Percentiles rank a stretch among this genome's conserved stretches.
These are phyloP conservation scores for Machaerirhynchus nigripectus DNA, from an alignment of 2,113 vertebrate genomes.

Conservation along the genomic window DNA sequence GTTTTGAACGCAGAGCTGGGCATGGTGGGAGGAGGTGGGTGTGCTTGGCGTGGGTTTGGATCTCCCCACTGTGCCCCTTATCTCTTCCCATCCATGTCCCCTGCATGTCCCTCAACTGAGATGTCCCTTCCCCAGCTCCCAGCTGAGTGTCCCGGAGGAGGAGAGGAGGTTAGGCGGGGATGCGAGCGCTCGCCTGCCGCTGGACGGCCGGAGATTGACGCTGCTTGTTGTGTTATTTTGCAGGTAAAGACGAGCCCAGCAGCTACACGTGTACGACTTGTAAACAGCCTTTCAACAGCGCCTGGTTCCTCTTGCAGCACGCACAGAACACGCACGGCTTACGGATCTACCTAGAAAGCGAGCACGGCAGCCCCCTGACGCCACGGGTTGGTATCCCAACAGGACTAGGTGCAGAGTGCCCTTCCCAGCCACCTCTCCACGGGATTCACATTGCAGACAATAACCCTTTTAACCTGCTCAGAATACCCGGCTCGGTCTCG, in stretches of 20 bases:
- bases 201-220: constrained; percentile 69
- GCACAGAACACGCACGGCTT: constrained; percentile 99
- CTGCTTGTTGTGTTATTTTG: constrained; percentile 79
- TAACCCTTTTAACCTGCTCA: constrained; percentile 98
- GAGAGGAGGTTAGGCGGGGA: background rate
- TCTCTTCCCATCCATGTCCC: background rate
- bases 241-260: constrained; percentile 99
- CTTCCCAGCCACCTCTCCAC: constrained; percentile 95
- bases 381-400: constrained; percentile 96
- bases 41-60: background rate
- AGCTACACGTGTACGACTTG: constrained; percentile 99
- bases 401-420: constrained; percentile 93
- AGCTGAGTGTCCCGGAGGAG: background rate
- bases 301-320: constrained; percentile 99
- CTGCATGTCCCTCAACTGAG: background rate
- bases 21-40: background rate
- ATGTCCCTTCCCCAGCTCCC: background rate
- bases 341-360: constrained; percentile 99
- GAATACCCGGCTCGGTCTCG: constrained; percentile 95
- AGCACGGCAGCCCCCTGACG: constrained; percentile 96
- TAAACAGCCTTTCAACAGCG: constrained; percentile 98
- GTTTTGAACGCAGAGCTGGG: background rate
- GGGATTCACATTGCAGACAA: constrained; percentile 98
- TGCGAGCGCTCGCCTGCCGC: background rate
- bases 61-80: background rate